A percentile compares a stretch with the other conserved stretches of the same genome.
Evolutionary conservation across 1,140 invertebrate genomes (phyloP).

Genomic region (Drosophila nigromelanica): DNA sequence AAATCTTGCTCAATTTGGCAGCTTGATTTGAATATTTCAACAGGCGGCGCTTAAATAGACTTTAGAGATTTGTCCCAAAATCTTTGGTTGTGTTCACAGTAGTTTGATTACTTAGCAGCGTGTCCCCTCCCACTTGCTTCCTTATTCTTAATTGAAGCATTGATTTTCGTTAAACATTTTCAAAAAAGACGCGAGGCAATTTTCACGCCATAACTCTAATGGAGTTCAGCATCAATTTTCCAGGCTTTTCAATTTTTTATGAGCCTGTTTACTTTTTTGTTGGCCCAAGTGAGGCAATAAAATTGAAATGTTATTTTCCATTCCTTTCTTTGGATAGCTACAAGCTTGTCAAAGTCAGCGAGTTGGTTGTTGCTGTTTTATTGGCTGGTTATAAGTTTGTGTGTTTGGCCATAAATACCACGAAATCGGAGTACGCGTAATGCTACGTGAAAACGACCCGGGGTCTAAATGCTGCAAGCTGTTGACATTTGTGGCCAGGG

Average conservation of each 20-base stretch:
- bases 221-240: slow-evolving; percentile 77
- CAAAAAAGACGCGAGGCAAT: slow-evolving; percentile 14
- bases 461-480: slow-evolving; percentile 30
- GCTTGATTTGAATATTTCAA: slow-evolving; percentile 63
- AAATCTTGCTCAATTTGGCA: slow-evolving; percentile 57
- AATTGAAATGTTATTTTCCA: slow-evolving; percentile 73
- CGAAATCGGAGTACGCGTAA: slow-evolving; percentile 45
- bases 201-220: slow-evolving; percentile 81
- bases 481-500: slow-evolving; percentile 67
- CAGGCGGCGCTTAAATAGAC: slow-evolving; percentile 52
- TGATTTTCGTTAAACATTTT: slow-evolving; percentile 34
- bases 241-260: slow-evolving; percentile 67
- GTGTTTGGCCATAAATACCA: slow-evolving; percentile 73
- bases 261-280: slow-evolving; percentile 27
- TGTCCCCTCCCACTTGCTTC: neutral
- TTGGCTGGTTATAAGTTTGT: slow-evolving; percentile 78
- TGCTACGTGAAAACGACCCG: slow-evolving; percentile 13
- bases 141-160: slow-evolving; percentile 43
- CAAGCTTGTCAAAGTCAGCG: slow-evolving; percentile 64
- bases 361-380: slow-evolving; percentile 51
- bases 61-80: slow-evolving; percentile 45
- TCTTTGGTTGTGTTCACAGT: neutral
- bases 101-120: slow-evolving; percentile 48
- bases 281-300: slow-evolving; percentile 54
- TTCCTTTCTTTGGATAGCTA: slow-evolving; percentile 13